Percentiles rank a stretch among this genome's conserved stretches.
These are phyloP conservation scores for Altica lythri DNA, from an alignment of 2,888 invertebrate genomes.

Conservation along the genomic window DNA sequence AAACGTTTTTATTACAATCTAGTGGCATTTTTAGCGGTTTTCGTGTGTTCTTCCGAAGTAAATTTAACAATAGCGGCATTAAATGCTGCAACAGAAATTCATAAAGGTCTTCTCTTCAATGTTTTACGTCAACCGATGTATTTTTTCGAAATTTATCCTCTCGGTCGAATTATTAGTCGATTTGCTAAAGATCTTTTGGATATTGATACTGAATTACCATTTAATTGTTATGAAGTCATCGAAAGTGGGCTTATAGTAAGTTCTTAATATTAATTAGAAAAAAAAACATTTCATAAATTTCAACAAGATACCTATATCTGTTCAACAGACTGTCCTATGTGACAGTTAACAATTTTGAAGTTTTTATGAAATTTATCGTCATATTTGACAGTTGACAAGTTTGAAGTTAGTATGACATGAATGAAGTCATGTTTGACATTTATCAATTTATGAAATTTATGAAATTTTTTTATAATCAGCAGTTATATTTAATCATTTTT, in stretches of 20 bases:
- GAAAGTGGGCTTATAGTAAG: conserved; percentile 56
- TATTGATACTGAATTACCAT: conserved; percentile 66
- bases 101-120: conserved; percentile 61
- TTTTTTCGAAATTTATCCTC: conserved; percentile 73
- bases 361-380: too few relatives aligned
- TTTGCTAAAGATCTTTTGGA: conserved; percentile 71
- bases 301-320: too few relatives aligned
- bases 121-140: conserved; percentile 68
- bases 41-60: conserved; percentile 61
- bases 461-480: conserved; percentile 32
- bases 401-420: too few relatives aligned
- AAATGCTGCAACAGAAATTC: conserved; percentile 65
- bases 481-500: conserved; percentile 49
- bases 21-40: conserved; percentile 59
- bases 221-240: conserved; percentile 56
- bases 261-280: too few relatives aligned
- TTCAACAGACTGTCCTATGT: too few relatives aligned
- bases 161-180: conserved; percentile 70
- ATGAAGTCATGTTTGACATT: too few relatives aligned
- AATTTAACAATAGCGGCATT: conserved; percentile 64
- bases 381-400: too few relatives aligned
- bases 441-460: too few relatives aligned
- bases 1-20: too few relatives aligned
- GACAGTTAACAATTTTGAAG: too few relatives aligned
- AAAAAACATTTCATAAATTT: too few relatives aligned